Conservation (phyloP, 2,888 invertebrate species). For the Apamea monoglypha region DNA sequence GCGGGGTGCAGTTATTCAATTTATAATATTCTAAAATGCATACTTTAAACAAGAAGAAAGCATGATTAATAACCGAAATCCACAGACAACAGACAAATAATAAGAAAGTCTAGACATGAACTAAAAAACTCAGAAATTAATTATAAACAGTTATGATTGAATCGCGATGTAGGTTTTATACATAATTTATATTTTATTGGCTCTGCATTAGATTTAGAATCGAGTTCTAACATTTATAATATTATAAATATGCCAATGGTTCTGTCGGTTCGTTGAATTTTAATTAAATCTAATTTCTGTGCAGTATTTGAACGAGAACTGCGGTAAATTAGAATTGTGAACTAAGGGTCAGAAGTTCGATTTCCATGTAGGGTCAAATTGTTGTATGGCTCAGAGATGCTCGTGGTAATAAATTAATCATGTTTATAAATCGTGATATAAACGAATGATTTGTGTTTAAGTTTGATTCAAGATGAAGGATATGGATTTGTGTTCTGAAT, state of each 20-base stretch:
- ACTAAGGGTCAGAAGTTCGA: constrained; percentile 32
- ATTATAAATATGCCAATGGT: constrained; percentile 41
- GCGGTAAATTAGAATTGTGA: constrained; percentile 37
- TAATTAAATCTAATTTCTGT: constrained; percentile 50
- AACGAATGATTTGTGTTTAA: background rate
- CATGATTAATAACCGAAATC: constrained; percentile 28
- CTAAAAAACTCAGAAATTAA: constrained; percentile 54
- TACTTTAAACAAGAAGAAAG: constrained; percentile 7
- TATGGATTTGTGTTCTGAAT: background rate
- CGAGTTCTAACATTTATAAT: constrained; percentile 50
- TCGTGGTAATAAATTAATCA: constrained; percentile 34
- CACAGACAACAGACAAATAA: constrained; percentile 22
- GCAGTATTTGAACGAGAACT: constrained; percentile 32
- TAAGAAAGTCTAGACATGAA: constrained; percentile 58
- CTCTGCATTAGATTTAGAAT: constrained; percentile 42
- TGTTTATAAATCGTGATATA: constrained; percentile 18
- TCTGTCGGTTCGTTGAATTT: constrained; percentile 44
- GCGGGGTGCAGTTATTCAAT: background rate
- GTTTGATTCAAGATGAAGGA: background rate
- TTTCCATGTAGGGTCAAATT: constrained; percentile 36
- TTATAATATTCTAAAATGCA: constrained; percentile 1
- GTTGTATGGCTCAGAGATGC: constrained; percentile 19
- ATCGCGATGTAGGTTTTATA: constrained; percentile 54
- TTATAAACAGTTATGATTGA: constrained; percentile 55
- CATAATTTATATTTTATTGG: constrained; percentile 64